Evolutionary conservation across 2,888 invertebrate species (phyloP).

Genomic region (Xestia c-nigrum): DNA sequence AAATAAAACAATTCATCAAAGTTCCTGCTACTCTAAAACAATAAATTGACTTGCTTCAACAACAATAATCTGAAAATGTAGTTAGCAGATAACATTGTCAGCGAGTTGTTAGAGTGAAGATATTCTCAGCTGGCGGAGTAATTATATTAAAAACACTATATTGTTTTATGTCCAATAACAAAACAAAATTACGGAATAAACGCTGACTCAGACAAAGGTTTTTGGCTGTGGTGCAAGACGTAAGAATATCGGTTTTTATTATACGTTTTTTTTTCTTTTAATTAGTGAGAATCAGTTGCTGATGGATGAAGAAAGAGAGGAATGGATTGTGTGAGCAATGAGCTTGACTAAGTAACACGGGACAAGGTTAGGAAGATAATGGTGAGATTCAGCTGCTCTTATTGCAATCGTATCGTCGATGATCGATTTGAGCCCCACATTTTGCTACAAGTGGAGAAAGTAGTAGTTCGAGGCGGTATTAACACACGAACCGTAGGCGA

Average conservation of each 20-base stretch:
- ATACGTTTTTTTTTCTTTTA: background rate
- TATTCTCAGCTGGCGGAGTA: slow-evolving; percentile 54
- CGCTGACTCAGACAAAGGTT: slow-evolving; percentile 64
- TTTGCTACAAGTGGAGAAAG: too few relatives aligned
- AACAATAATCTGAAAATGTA: slow-evolving; percentile 30
- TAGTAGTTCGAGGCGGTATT: too few relatives aligned
- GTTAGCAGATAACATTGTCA: slow-evolving; percentile 35
- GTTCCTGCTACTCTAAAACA: background rate
- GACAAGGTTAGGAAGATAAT: too few relatives aligned
- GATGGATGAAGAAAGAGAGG: too few relatives aligned
- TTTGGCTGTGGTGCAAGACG: slow-evolving; percentile 50
- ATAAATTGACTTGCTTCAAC: slow-evolving; percentile 19
- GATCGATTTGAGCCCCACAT: too few relatives aligned
- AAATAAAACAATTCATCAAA: slow-evolving; percentile 3
- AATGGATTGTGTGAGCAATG: too few relatives aligned
- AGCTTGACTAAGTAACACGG: too few relatives aligned
- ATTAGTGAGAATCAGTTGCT: too few relatives aligned
- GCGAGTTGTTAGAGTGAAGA: slow-evolving; percentile 40
- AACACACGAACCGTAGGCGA: too few relatives aligned
- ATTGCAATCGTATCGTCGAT: too few relatives aligned
- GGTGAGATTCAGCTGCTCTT: too few relatives aligned
- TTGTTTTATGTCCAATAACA: slow-evolving; percentile 69
- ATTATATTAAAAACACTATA: slow-evolving; percentile 68
- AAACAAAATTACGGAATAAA: slow-evolving; percentile 69
- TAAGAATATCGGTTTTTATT: background rate